Percentiles rank a stretch among this genome's conserved stretches.
phyloP scores from a whole-genome alignment of 2,888 invertebrate species.

The Agrochola lota region DNA sequence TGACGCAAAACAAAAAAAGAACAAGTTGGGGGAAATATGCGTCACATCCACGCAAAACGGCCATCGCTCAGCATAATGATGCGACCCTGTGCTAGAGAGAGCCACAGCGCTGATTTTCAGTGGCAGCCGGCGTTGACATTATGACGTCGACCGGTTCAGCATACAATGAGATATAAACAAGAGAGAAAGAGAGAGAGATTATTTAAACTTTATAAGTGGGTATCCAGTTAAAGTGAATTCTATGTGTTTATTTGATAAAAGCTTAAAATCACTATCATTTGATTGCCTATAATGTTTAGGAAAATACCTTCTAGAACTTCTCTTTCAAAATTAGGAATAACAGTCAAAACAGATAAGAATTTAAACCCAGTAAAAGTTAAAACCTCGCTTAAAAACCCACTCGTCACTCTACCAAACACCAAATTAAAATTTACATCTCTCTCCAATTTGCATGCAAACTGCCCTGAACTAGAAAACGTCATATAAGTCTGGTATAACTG shows the following conservation, averaged over 20 bases:
- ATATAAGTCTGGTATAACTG: slow-evolving; percentile 28
- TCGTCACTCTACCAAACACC: slow-evolving; percentile 15
- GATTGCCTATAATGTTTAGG: too few relatives aligned
- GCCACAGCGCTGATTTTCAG: too few relatives aligned
- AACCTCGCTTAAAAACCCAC: not conserved
- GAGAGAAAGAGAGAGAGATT: not conserved
- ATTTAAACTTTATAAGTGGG: not conserved
- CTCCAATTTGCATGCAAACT: slow-evolving; percentile 39
- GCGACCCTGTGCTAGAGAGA: too few relatives aligned
- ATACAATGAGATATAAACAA: too few relatives aligned
- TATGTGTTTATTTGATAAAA: not conserved
- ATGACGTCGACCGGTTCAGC: too few relatives aligned
- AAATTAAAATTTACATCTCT: slow-evolving; percentile 22
- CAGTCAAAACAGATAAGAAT: not conserved
- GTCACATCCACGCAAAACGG: too few relatives aligned
- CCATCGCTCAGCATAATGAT: too few relatives aligned
- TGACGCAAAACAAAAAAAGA: too few relatives aligned
- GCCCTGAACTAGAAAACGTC: slow-evolving; percentile 17
- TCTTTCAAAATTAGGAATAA: not conserved
- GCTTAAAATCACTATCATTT: not conserved
- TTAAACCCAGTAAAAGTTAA: not conserved
- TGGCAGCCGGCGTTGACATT: too few relatives aligned
- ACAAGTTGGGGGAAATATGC: too few relatives aligned
- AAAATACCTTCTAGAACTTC: too few relatives aligned
- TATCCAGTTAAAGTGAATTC: not conserved